phyloP scores from a whole-genome alignment of 35 echinoderm and acorn worm genomes.

The Nesometra sesokonis region DNA sequence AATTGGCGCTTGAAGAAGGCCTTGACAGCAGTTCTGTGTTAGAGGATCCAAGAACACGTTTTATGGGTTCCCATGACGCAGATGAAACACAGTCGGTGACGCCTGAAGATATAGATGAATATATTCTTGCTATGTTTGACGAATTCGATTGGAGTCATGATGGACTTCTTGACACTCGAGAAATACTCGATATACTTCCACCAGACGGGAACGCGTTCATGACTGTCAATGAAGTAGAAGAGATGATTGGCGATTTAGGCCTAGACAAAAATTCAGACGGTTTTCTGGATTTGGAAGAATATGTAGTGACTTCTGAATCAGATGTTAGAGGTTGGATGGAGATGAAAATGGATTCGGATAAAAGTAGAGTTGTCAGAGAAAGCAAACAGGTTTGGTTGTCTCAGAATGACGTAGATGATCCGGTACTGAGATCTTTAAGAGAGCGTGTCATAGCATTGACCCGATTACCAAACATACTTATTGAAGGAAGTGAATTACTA shows the following conservation, averaged over 20 bases:
- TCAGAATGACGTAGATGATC: neutral
- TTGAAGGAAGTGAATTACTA: slow-evolving; percentile 5
- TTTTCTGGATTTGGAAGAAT: neutral
- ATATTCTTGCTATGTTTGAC: neutral
- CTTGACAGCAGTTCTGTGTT: neutral
- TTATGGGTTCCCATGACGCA: neutral
- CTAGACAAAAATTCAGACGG: neutral
- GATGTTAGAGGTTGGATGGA: neutral
- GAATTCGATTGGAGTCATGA: neutral
- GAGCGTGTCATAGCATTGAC: neutral
- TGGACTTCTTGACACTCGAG: neutral
- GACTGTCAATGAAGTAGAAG: neutral
- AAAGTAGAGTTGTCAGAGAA: neutral
- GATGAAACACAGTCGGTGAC: neutral
- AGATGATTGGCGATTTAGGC: neutral
- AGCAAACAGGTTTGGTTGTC: slow-evolving; percentile 8
- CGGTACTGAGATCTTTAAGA: neutral
- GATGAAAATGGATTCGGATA: neutral
- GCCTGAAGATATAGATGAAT: neutral
- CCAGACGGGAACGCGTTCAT: neutral
- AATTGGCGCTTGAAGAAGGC: neutral
- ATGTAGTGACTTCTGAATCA: neutral
- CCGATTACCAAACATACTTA: neutral
- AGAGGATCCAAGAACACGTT: neutral
- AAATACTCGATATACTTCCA: neutral